Evolutionary conservation across 2,797 vertebrate species (phyloP).

Genomic region (Pantherophis alleghaniensis): DNA sequence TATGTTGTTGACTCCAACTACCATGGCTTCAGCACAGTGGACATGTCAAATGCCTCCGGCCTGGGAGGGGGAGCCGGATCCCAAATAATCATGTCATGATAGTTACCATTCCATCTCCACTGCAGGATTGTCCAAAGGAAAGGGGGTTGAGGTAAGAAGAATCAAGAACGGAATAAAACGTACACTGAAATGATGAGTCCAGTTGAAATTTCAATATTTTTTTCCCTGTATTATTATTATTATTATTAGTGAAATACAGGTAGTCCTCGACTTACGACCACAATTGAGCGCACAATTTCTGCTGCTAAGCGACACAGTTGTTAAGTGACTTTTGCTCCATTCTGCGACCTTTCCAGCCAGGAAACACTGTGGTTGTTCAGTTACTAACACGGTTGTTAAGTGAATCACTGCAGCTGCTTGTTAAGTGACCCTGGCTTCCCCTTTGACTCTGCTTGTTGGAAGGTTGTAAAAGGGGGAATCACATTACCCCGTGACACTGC

Average conservation of each 20-base stretch:
- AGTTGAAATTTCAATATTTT: background rate
- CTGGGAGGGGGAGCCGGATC: background rate
- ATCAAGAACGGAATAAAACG: background rate
- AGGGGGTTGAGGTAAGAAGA: background rate
- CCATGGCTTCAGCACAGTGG: background rate
- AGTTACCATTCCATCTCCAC: background rate
- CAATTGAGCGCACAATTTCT: background rate
- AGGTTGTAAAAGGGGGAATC: background rate
- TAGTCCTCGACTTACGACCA: background rate
- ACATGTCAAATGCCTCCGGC: background rate
- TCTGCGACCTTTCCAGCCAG: background rate
- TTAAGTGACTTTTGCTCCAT: background rate
- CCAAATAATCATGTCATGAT: background rate
- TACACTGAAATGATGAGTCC: background rate
- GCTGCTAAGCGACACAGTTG: background rate
- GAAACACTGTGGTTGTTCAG: background rate
- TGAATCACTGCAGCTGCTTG: too few relatives aligned
- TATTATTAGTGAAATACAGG: background rate
- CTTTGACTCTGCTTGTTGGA: background rate
- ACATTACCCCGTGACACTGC: fast-evolving
- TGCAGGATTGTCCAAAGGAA: background rate
- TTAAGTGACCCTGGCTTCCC: background rate
- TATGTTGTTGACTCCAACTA: background rate
- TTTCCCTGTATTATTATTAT: background rate
- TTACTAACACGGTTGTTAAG: background rate